Conservation (phyloP, 2,888 invertebrate genomes). For the Dicyrtomina minuta region DNA sequence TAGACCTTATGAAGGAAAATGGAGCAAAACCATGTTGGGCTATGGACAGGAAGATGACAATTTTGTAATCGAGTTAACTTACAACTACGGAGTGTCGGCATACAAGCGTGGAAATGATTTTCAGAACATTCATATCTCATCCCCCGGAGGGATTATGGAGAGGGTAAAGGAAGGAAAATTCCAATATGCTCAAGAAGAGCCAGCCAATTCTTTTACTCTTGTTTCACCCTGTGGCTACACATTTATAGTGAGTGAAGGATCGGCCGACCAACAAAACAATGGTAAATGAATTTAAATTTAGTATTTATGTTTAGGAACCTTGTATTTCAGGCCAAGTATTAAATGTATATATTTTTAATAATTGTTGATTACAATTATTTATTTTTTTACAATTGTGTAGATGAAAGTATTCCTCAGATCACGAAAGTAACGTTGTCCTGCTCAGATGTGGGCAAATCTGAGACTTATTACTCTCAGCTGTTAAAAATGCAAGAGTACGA, state of each 20-base stretch:
- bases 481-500: constrained; percentile 72
- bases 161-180: constrained; percentile 72
- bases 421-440: constrained; percentile 74
- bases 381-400: background rate
- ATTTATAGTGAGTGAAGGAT: constrained; percentile 11
- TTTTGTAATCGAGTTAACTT: constrained; percentile 95
- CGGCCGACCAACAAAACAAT: constrained; percentile 1
- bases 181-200: constrained; percentile 65
- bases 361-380: background rate
- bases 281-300: no score
- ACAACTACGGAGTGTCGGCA: constrained; percentile 83
- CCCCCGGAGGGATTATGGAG: constrained; percentile 68
- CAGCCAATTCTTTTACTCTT: constrained; percentile 64
- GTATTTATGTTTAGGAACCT: no score
- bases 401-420: background rate
- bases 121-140: constrained; percentile 78
- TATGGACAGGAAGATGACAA: constrained; percentile 93
- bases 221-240: constrained; percentile 90
- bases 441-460: constrained; percentile 72
- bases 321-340: no score
- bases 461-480: constrained; percentile 80
- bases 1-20: constrained; percentile 94
- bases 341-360: background rate
- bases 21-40: constrained; percentile 99
- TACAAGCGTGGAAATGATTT: constrained; percentile 93